Evolutionary conservation across 1,140 invertebrate species (phyloP).

Genomic region (Ceratina japonica): DNA sequence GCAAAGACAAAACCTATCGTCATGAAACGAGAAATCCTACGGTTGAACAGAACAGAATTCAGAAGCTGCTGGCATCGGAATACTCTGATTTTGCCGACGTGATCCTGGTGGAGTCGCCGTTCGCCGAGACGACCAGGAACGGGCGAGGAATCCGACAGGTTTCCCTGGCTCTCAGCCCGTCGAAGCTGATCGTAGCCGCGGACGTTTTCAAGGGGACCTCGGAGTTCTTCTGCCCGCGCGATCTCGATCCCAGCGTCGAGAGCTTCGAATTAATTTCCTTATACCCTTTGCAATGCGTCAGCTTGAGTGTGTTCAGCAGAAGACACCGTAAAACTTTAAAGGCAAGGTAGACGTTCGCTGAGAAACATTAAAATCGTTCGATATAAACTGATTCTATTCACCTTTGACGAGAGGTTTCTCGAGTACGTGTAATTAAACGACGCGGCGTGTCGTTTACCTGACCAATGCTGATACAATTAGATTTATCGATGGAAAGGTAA

Average conservation of each 20-base stretch:
- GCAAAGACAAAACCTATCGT: background rate
- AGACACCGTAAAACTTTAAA: slow-evolving; percentile 80
- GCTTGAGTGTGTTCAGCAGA: slow-evolving; percentile 81
- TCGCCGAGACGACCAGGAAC: slow-evolving; percentile 82
- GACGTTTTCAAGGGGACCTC: slow-evolving; percentile 75
- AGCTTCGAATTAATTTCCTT: slow-evolving; percentile 81
- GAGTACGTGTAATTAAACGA: background rate
- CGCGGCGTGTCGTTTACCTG: slow-evolving; percentile 3
- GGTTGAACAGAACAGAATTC: slow-evolving; percentile 79
- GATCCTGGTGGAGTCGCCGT: slow-evolving; percentile 82
- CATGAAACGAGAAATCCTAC: background rate
- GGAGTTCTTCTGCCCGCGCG: slow-evolving; percentile 68
- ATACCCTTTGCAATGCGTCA: slow-evolving; percentile 81
- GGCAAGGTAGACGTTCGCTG: slow-evolving; percentile 75
- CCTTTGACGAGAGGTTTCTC: background rate
- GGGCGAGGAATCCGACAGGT: slow-evolving; percentile 81
- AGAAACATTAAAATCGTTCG: background rate
- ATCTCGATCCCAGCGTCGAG: slow-evolving; percentile 80
- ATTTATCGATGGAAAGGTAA: slow-evolving; percentile 68
- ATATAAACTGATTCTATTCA: background rate
- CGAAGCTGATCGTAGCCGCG: slow-evolving; percentile 80
- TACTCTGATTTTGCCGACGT: slow-evolving; percentile 81
- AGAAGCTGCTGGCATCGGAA: slow-evolving; percentile 81
- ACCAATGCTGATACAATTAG: slow-evolving; percentile 48
- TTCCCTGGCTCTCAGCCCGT: slow-evolving; percentile 81